These are phyloP conservation scores for Peromyscus eremicus DNA, from an alignment of 2,797 vertebrate species.

Conservation along the genomic window DNA sequence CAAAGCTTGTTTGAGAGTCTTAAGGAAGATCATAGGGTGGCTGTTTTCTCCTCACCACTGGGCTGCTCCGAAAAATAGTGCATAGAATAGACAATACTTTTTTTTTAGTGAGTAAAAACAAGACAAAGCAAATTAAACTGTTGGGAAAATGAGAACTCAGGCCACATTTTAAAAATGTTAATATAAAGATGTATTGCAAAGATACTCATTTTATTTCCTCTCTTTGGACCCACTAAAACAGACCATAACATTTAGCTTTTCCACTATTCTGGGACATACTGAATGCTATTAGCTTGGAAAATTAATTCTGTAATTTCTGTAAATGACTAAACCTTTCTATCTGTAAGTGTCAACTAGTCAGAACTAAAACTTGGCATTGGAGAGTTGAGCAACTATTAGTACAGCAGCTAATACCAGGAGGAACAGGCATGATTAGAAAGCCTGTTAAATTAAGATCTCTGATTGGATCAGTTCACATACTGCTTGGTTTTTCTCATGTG, in stretches of 20 bases:
- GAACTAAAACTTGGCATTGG: constrained; percentile 34
- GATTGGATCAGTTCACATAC: constrained; percentile 21
- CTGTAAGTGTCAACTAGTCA: constrained; percentile 24
- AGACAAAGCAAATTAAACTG: constrained; percentile 14
- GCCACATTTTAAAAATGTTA: background rate
- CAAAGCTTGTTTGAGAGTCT: background rate
- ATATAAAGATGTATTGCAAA: constrained; percentile 29
- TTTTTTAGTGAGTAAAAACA: background rate
- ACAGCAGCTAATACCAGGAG: constrained; percentile 9
- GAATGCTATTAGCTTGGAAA: background rate
- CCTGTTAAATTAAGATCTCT: background rate
- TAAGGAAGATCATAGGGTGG: background rate
- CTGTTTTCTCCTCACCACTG: background rate
- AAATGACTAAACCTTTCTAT: constrained; percentile 35
- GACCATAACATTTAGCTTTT: background rate
- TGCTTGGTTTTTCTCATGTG: background rate
- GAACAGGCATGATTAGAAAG: constrained; percentile 22
- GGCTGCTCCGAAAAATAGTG: background rate
- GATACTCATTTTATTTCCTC: background rate
- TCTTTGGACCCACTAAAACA: background rate
- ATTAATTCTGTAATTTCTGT: constrained; percentile 21
- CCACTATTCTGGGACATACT: background rate
- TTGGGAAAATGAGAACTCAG: background rate
- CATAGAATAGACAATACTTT: background rate
- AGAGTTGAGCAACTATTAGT: background rate